Evolutionary conservation across 2,888 invertebrate genomes (phyloP).

Genomic region (Tubulanus polymorphus): DNA sequence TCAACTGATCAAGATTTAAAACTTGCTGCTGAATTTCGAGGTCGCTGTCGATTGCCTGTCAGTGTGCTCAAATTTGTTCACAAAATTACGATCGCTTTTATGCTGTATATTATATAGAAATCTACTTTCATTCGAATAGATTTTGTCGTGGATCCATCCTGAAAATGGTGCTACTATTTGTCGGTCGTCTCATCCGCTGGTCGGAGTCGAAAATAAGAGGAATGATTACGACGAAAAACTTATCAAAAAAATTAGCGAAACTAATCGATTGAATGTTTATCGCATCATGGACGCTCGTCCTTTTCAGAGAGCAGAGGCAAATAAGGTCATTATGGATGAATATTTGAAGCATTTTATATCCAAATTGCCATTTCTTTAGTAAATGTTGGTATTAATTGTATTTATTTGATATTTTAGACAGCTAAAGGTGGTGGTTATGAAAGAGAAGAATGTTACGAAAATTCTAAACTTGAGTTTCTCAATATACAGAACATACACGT

Average conservation of each 20-base stretch:
- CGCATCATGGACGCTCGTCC: constrained; percentile 98
- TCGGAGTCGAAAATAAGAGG: constrained; percentile 66
- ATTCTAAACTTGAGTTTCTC: constrained; percentile 93
- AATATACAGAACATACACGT: constrained; percentile 99
- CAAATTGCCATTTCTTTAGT: too few species aligned
- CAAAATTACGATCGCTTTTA: too few species aligned
- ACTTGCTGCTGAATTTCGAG: too few species aligned
- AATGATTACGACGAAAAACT: constrained; percentile 61
- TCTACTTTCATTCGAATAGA: constrained; percentile 57
- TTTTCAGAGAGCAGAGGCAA: constrained; percentile 93
- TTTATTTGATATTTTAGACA: constrained; percentile 28
- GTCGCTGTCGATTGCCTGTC: too few species aligned
- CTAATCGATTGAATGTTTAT: constrained; percentile 94
- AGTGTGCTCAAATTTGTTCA: too few species aligned
- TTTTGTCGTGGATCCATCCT: constrained; percentile 97
- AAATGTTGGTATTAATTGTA: too few species aligned
- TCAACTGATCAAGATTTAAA: too few species aligned
- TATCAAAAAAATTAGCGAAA: constrained; percentile 92
- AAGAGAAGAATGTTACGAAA: constrained; percentile 93
- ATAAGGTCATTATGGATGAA: too few species aligned
- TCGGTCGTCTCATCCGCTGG: constrained; percentile 92
- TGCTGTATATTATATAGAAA: too few species aligned
- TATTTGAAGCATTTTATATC: too few species aligned
- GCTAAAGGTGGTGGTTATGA: constrained; percentile 98
- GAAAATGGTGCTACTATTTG: constrained; percentile 94